A percentile compares a stretch with the other conserved stretches of the same genome.
Conservation (phyloP, 2,113 vertebrate genomes). For the Blennius ocellaris region DNA sequence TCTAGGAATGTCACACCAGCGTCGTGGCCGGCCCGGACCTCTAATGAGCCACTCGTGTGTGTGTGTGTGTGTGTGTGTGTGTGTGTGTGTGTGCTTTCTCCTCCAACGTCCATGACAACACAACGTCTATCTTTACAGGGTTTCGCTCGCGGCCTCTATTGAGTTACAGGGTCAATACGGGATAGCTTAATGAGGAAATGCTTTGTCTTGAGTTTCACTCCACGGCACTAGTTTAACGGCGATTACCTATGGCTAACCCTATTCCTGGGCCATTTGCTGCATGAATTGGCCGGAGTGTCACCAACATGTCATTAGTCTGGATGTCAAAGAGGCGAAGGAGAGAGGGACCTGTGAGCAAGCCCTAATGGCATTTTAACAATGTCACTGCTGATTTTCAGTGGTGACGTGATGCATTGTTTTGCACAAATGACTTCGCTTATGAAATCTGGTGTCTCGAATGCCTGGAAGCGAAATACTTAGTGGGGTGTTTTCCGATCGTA, state of each 20-base stretch:
- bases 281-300: slow-evolving; percentile 61
- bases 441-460: not conserved
- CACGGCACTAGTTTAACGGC: slow-evolving; percentile 69
- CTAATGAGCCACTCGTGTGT: slow-evolving; percentile 68
- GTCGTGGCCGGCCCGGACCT: slow-evolving; percentile 56
- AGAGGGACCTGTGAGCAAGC: slow-evolving; percentile 8
- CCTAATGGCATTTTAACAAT: slow-evolving; percentile 66
- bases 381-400: slow-evolving; percentile 46
- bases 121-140: slow-evolving; percentile 81
- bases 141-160: slow-evolving; percentile 70
- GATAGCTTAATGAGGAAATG: slow-evolving; percentile 67
- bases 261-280: slow-evolving; percentile 73
- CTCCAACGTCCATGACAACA: slow-evolving; percentile 79
- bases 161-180: slow-evolving; percentile 78
- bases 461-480: slow-evolving; percentile 3
- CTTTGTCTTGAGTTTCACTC: slow-evolving; percentile 76
- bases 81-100: slow-evolving; percentile 57
- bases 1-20: slow-evolving; percentile 26
- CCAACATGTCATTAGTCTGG: slow-evolving; percentile 62
- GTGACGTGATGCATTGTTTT: slow-evolving; percentile 31
- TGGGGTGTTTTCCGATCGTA: no score
- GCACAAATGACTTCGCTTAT: slow-evolving; percentile 31
- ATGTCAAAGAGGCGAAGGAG: slow-evolving; percentile 45
- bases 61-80: slow-evolving; percentile 46
- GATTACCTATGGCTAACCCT: slow-evolving; percentile 75